Evolutionary conservation across 2,888 invertebrate genomes (phyloP).

Genomic region (Junonia oenone): DNA sequence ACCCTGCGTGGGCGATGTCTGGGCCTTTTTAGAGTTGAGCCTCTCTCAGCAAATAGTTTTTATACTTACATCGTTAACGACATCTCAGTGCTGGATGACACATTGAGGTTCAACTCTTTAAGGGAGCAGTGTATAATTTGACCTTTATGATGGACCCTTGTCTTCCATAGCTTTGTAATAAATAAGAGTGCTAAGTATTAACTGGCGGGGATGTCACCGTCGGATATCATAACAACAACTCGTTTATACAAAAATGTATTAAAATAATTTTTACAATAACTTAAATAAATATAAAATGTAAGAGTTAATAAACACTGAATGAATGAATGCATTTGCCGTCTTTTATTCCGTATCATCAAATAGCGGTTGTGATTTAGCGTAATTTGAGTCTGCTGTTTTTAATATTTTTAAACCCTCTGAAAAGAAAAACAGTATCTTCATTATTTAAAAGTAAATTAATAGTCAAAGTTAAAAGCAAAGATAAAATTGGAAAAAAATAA

Average conservation of each 20-base stretch:
- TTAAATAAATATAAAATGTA: slow-evolving; percentile 62
- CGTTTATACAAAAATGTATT: slow-evolving; percentile 67
- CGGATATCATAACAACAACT: slow-evolving; percentile 50
- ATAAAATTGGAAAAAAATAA: too few species aligned
- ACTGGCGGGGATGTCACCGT: slow-evolving; percentile 30
- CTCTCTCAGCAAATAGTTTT: not conserved
- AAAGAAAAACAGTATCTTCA: slow-evolving; percentile 32
- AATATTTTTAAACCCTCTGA: slow-evolving; percentile 67
- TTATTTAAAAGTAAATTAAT: not conserved
- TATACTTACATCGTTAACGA: not conserved
- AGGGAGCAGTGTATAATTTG: slow-evolving; percentile 22
- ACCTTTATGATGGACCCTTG: slow-evolving; percentile 57
- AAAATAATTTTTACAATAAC: slow-evolving; percentile 69
- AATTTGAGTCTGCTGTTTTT: slow-evolving; percentile 46
- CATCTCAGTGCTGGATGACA: too few species aligned
- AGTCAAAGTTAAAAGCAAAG: too few species aligned
- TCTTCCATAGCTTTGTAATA: slow-evolving; percentile 66
- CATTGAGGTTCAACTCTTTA: slow-evolving; percentile 13
- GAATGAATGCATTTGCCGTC: slow-evolving; percentile 45
- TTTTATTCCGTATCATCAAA: slow-evolving; percentile 49
- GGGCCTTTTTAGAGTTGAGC: slow-evolving; percentile 7
- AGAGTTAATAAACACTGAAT: slow-evolving; percentile 69
- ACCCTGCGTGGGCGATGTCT: slow-evolving; percentile 29
- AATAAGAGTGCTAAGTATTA: slow-evolving; percentile 41
- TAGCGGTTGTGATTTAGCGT: slow-evolving; percentile 54